These are phyloP conservation scores for Eurytoma adleriae DNA, from an alignment of 2,888 invertebrate species.

Conservation along the genomic window DNA sequence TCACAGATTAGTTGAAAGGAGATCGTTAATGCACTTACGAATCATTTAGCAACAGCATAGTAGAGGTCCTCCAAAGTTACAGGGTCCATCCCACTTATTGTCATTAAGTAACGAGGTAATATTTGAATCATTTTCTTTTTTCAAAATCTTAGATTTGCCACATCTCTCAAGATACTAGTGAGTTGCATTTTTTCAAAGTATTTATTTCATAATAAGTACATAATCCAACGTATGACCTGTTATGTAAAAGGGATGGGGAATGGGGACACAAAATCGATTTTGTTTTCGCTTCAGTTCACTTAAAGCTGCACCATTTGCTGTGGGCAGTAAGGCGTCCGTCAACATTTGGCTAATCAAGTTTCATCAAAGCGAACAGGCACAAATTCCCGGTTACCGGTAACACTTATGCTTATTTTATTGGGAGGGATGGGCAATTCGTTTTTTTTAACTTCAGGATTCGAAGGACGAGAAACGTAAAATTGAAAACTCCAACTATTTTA, in stretches of 20 bases:
- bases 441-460: constrained; percentile 59
- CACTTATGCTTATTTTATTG: constrained; percentile 25
- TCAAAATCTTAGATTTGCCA: not conserved
- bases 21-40: not conserved
- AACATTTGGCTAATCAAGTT: constrained; percentile 25
- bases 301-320: constrained; percentile 38
- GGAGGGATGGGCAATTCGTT: constrained; percentile 47
- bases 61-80: not conserved
- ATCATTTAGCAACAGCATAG: not conserved
- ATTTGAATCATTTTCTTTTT: not conserved
- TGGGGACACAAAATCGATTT: constrained; percentile 56
- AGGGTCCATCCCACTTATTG: not conserved
- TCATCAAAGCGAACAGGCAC: constrained; percentile 16
- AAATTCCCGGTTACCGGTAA: constrained; percentile 29
- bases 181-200: constrained; percentile 1
- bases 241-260: constrained; percentile 9
- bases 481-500: not conserved
- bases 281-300: constrained; percentile 61
- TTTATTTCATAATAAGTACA: constrained; percentile 37
- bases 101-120: constrained; percentile 25
- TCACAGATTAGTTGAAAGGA: constrained; percentile 29
- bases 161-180: not conserved
- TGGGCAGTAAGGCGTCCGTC: constrained; percentile 33
- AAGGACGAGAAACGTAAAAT: not conserved
- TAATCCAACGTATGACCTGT: constrained; percentile 23